Base-by-base conservation (phyloP, 2,888 invertebrate species). In the Xestia sexstrigata region DNA sequence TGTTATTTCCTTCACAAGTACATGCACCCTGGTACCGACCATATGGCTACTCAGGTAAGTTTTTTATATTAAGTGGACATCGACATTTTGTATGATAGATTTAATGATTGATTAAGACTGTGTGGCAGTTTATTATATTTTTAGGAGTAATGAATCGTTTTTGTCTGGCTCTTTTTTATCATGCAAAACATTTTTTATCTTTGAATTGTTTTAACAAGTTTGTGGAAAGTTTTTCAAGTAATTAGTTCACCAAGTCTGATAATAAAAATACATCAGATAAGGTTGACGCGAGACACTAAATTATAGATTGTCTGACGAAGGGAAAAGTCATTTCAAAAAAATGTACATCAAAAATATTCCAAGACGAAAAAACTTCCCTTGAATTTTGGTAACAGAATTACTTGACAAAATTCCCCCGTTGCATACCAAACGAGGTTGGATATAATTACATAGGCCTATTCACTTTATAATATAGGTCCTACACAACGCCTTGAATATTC, bases 1-100 rank as follows among this genome's bases (percentile, higher is more conserved):
- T 99, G 99, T 93, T 98, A 99, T 95, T 99, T 99, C 94, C 97
- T 99, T 74, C 98, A 98, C 90, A 98, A 97, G 88, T 99, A 98
- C 96, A 97, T 97, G 81, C 98, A 99, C 93, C 97, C 98, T 0
- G 97, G 97, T 11, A 95, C 98, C 55, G 97, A 97, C 72, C 94
- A 95, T 13, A 96, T 95, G 8, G 96, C 97, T 58, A 94, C 98
- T 2, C 96, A 98, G 95, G 96, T 96, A 87, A 94, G 92, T 78
- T 79, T 79, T 35, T 60, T n/a, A n/a, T 69, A 69, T 72, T n/a
- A 58, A 58, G n/a, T 71, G 23, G 35, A 45, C n/a, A 45, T 66
- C 5, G 26, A 0, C 20, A 69, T 81, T 69, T 66, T 49, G 5
- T 80, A 52, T 39, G 45, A 70, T 55, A 58, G 30, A 39, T 76